Evolutionary conservation across 2,888 invertebrate species (phyloP), one percentile per base, ranked within the genome.

Genomic region (Chrysopilus asiliformis): DNA sequence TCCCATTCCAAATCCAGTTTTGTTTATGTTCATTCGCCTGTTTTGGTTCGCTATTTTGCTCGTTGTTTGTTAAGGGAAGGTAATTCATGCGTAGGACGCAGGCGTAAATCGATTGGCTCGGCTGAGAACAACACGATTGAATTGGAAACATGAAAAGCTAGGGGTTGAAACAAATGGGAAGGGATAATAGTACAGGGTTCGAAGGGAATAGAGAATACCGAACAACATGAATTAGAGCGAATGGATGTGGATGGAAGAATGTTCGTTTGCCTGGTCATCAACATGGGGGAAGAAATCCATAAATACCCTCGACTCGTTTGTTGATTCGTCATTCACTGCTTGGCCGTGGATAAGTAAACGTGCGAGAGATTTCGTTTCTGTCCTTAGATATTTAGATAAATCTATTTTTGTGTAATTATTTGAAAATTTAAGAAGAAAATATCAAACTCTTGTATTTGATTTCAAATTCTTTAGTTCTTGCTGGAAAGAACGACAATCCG

Each of bases 261-360:
- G 35, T 29, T 28, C 28, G 12, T 13, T 20, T 10, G 16, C n/a
- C n/a, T 26, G 18, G 19, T 24, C 30, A 22, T 5, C 16, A 13
- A 17, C 28, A 12, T 13, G n/a, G 36, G 25, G 13, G 27, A 13
- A 8, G 37, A 19, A 37, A 25, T 16, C 31, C 37, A 37, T 37
- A 37, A 37, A 37, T 37, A 37, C 32, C 12, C 12, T 32, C 32
- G 17, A 32, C 25, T 32, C 22, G 26, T 15, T 32, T 32, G 32
- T 28, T 18, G 49, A 56, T 53, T 58, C 56, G 58, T 60, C 60
- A 61, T 61, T 61, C 60, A 57, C 53, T 59, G 53, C 53, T 56
- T 50, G 56, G 54, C 53, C 55, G 56, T 56, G 53, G 40, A 39
- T 39, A 39, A 32, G 39, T n/a, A n/a, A n/a, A n/a, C n/a, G n/a